Evolutionary conservation across 1,140 invertebrate genomes (phyloP), one percentile per base, ranked within the genome.

Genomic region (Ylistrum balloti): DNA sequence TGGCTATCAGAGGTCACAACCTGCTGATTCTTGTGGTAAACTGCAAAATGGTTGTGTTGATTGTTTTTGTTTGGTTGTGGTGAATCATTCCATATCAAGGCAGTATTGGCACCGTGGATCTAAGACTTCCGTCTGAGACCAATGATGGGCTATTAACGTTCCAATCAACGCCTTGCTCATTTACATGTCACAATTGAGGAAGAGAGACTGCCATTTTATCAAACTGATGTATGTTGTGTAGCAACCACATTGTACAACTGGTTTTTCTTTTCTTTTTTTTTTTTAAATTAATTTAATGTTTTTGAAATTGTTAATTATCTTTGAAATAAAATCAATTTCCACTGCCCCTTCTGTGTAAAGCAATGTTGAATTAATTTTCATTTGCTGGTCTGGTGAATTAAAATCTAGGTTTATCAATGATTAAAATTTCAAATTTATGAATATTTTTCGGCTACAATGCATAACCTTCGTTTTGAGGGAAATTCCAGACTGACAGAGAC

Each of bases 71-170:
- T 17, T 74, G 56, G 56, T n/a, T n/a, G 9, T n/a, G 56, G 22
- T 74, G 56, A 74, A 74, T 74, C 56, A 74, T 74, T 74, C 56
- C 22, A n/a, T 74, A 28, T 5, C 28, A 74, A 74, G 56, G 17
- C 56, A n/a, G n/a, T 74, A 74, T 74, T 74, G 56, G 56, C 56
- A 74, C 56, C 56, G 5, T 28, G 56, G 56, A 74, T 74, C 22
- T 74, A n/a, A n/a, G 56, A 74, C 56, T 74, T 74, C 56, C 56
- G 56, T 74, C 56, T 74, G 56, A 74, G 56, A 28, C 56, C 56
- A 74, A 5, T 74, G 56, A n/a, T 28, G 20, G 56, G 22, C 56
- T 74, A 74, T 74, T 74, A 74, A 28, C 7, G 56, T 74, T 74
- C 56, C 28, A 74, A 74, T 74, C 56, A 74, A 74, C 56, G 17